Conservation (phyloP, 2,888 invertebrate genomes). For the Cheilosia variabilis region DNA sequence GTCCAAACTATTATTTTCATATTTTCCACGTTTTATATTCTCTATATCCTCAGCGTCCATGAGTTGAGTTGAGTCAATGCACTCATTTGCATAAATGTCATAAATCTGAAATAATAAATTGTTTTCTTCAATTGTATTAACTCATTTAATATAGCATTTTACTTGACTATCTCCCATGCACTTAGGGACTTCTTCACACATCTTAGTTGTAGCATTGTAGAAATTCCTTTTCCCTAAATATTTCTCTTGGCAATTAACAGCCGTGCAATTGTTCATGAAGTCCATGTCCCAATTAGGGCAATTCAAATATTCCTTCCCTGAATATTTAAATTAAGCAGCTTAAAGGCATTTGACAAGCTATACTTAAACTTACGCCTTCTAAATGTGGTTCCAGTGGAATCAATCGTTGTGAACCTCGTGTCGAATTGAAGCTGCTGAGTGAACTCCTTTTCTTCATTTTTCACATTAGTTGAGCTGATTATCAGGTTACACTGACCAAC, state of each 20-base stretch:
- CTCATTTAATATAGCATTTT: not conserved
- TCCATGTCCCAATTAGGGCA: constrained; percentile 84
- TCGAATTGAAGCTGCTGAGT: constrained; percentile 79
- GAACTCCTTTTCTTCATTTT: constrained; percentile 74
- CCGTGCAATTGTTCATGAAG: constrained; percentile 84
- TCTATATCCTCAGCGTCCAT: constrained; percentile 64
- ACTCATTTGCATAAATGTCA: constrained; percentile 75
- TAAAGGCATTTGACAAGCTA: not conserved
- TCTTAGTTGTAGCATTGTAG: constrained; percentile 82
- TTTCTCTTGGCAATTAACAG: constrained; percentile 85
- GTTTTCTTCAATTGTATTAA: not conserved
- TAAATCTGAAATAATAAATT: constrained; percentile 56
- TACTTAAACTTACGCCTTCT: constrained; percentile 70
- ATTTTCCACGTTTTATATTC: constrained; percentile 60
- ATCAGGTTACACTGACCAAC: constrained; percentile 80
- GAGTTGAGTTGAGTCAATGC: constrained; percentile 50
- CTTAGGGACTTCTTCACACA: constrained; percentile 78
- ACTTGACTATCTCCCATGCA: constrained; percentile 50
- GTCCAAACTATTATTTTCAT: constrained; percentile 67
- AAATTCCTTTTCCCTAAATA: constrained; percentile 85
- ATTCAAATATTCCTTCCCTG: constrained; percentile 77
- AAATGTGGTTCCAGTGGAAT: constrained; percentile 77
- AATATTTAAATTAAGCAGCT: not conserved
- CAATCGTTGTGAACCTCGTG: constrained; percentile 79
- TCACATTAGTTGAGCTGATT: constrained; percentile 77